Conservation (phyloP, 2,888 invertebrate genomes). For the Pogonocherus hispidulus region DNA sequence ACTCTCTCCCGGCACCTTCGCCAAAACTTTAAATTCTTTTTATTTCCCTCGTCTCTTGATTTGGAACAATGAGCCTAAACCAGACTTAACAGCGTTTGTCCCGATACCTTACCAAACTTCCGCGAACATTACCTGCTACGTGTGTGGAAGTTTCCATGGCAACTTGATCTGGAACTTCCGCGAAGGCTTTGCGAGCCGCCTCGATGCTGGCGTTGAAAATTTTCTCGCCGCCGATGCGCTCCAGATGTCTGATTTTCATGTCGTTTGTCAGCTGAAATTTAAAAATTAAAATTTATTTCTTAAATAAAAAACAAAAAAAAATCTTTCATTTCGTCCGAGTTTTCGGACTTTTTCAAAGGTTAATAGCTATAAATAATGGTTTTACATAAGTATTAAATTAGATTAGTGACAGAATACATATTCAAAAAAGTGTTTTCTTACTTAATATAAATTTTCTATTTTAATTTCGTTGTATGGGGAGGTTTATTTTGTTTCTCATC, state of each 20-base stretch:
- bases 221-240: constrained; percentile 71
- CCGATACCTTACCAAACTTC: neutral
- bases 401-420: no score
- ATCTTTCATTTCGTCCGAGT: no score
- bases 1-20: neutral
- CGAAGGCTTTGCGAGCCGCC: constrained; percentile 73
- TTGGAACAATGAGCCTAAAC: neutral
- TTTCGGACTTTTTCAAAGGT: no score
- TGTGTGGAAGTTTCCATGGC: constrained; percentile 72
- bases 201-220: constrained; percentile 73
- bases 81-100: neutral
- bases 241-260: constrained; percentile 58
- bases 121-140: constrained; percentile 71
- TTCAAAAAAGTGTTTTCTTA: no score
- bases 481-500: no score
- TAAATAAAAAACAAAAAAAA: no score
- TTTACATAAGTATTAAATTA: no score
- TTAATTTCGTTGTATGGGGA: no score
- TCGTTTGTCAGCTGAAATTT: constrained; percentile 58
- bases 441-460: no score
- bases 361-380: no score
- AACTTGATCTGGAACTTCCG: constrained; percentile 74
- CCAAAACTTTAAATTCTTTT: neutral
- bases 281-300: no score
- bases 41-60: no score